phyloP scores from a whole-genome alignment of 2,888 invertebrate species.

The Lasioglossum morio region DNA sequence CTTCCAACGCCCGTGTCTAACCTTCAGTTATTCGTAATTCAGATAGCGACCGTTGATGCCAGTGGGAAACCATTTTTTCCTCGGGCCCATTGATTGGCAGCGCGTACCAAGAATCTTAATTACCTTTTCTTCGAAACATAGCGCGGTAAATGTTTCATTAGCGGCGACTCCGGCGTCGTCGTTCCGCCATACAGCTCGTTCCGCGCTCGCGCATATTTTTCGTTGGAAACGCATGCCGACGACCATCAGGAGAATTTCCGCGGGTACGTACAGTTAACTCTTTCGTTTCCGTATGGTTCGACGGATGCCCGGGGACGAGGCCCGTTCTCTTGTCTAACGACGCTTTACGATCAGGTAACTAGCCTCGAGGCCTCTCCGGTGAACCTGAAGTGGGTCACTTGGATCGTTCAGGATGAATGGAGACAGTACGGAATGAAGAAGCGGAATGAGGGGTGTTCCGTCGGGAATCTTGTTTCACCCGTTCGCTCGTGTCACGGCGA shows the following conservation, averaged over 20 bases:
- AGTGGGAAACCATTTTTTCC: slow-evolving; percentile 16
- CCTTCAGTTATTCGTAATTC: slow-evolving; percentile 18
- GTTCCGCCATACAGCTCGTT: slow-evolving; percentile 4
- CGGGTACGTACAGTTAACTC: slow-evolving; percentile 43
- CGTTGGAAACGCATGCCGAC: not conserved
- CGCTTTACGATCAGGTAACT: slow-evolving; percentile 33
- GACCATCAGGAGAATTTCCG: slow-evolving; percentile 10
- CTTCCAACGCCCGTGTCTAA: not conserved
- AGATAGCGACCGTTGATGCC: not conserved
- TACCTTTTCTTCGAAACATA: slow-evolving; percentile 23
- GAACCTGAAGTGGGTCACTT: slow-evolving; percentile 51
- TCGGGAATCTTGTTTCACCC: slow-evolving; percentile 9
- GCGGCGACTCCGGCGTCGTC: slow-evolving; percentile 11
- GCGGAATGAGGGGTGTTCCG: not conserved
- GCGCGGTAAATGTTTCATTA: slow-evolving; percentile 43
- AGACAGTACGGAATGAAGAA: slow-evolving; percentile 5
- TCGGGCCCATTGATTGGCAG: slow-evolving; percentile 23
- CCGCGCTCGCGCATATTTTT: slow-evolving; percentile 24
- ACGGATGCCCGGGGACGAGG: slow-evolving; percentile 29
- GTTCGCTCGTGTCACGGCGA: not conserved
- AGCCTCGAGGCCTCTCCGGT: not conserved
- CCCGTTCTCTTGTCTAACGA: slow-evolving; percentile 9
- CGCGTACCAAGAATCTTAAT: slow-evolving; percentile 44
- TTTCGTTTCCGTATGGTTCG: slow-evolving; percentile 41
- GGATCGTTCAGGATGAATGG: slow-evolving; percentile 23